Conservation (phyloP, 1,140 invertebrate genomes). For the Trichonephila clavata region DNA sequence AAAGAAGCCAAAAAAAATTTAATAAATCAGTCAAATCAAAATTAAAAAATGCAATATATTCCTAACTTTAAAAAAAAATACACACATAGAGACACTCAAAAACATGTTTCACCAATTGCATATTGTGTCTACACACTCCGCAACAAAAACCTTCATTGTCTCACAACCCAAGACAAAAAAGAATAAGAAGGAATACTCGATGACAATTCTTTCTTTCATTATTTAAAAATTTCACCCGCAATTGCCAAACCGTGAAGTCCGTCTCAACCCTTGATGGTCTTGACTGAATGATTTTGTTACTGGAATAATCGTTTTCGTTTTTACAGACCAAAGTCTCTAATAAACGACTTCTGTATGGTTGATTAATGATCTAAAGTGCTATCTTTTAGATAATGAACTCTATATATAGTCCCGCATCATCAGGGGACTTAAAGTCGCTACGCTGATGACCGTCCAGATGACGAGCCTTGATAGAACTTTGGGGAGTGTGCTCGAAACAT, state of each 20-base stretch:
- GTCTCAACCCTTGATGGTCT: not conserved
- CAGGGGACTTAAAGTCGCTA: constrained; percentile 5
- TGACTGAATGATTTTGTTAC: not conserved
- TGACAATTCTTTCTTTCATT: not conserved
- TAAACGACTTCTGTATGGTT: constrained; percentile 12
- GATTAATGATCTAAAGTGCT: constrained; percentile 5
- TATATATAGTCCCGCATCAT: not conserved
- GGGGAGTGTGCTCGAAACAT: not conserved
- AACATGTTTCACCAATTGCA: not conserved
- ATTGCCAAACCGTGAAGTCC: not conserved
- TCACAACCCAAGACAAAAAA: not conserved
- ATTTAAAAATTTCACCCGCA: not conserved
- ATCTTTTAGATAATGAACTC: constrained; percentile 33
- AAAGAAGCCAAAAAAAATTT: no score
- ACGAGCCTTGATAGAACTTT: constrained; percentile 6
- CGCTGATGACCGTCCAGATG: constrained; percentile 34
- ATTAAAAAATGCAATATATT: not conserved
- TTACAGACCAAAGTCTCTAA: not conserved
- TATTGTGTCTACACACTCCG: not conserved
- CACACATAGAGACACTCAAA: not conserved
- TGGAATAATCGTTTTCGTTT: not conserved
- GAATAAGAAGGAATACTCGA: not conserved
- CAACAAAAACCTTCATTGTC: not conserved
- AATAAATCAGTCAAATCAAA: not conserved
- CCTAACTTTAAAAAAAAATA: not conserved